These are phyloP conservation scores for Phlogophora meticulosa DNA, from an alignment of 2,888 invertebrate species.

Conservation along the genomic window DNA sequence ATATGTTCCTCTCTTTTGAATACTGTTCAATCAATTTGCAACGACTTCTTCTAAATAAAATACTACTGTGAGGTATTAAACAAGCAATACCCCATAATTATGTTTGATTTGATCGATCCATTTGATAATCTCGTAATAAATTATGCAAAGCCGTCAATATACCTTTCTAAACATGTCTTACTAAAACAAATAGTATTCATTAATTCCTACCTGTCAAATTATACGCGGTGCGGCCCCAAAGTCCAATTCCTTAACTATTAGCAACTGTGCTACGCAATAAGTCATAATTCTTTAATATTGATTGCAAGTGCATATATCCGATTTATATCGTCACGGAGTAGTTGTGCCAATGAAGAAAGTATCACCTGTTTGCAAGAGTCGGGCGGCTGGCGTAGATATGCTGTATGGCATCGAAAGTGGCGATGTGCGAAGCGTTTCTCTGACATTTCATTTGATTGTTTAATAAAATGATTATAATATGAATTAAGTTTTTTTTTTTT, in stretches of 20 bases:
- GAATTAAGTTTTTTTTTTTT: too few species aligned
- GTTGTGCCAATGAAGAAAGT: constrained; percentile 73
- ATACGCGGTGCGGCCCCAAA: constrained; percentile 46
- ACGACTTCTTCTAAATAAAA: constrained; percentile 1
- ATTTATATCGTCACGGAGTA: constrained; percentile 65
- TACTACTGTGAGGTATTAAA: not conserved
- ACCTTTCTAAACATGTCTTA: constrained; percentile 38
- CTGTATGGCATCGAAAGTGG: constrained; percentile 24
- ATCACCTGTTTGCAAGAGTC: constrained; percentile 58
- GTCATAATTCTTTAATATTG: constrained; percentile 46
- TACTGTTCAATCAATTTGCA: constrained; percentile 7
- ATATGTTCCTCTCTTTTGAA: not conserved
- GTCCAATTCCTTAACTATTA: constrained; percentile 45
- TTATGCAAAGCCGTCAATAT: constrained; percentile 36
- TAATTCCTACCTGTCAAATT: constrained; percentile 58
- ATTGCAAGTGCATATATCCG: constrained; percentile 60
- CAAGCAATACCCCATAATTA: constrained; percentile 8
- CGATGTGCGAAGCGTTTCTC: not conserved
- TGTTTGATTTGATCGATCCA: constrained; percentile 32
- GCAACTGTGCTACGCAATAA: constrained; percentile 60
- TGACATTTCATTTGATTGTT: too few species aligned
- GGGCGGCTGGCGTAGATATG: constrained; percentile 12
- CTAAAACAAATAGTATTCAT: constrained; percentile 51
- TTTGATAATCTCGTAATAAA: constrained; percentile 36
- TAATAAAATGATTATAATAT: too few species aligned